Evolutionary conservation across 2,888 invertebrate genomes (phyloP).

Genomic region (Octodonta nipae): DNA sequence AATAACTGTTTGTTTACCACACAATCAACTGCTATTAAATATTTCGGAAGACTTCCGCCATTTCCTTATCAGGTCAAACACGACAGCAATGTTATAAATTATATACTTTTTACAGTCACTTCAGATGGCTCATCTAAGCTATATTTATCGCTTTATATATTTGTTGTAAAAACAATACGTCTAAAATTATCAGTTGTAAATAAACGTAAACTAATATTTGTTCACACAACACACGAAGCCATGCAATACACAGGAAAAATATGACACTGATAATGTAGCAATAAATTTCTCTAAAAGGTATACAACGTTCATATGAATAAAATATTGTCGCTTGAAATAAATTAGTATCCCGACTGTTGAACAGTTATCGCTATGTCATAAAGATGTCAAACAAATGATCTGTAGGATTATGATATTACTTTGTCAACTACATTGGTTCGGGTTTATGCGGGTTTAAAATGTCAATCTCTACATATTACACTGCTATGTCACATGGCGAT

Average conservation of each 20-base stretch:
- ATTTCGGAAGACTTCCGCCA: too few relatives aligned
- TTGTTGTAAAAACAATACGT: constrained; percentile 5
- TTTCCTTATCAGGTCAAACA: too few relatives aligned
- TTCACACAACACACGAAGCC: constrained; percentile 5
- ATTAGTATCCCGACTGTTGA: constrained; percentile 7
- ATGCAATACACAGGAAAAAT: constrained; percentile 9
- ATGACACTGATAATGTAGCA: constrained; percentile 9
- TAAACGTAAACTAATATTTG: constrained; percentile 9
- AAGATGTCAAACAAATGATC: constrained; percentile 17
- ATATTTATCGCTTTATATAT: constrained; percentile 4
- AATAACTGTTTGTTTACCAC: too few relatives aligned
- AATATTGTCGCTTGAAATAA: constrained; percentile 6
- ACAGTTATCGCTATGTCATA: constrained; percentile 15
- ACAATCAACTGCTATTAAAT: too few relatives aligned
- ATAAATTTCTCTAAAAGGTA: constrained; percentile 9
- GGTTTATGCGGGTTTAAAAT: constrained; percentile 5
- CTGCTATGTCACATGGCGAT: too few relatives aligned
- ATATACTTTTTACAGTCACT: too few relatives aligned
- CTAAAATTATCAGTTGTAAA: constrained; percentile 5
- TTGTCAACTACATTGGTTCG: constrained; percentile 13
- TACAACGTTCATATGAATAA: constrained; percentile 6
- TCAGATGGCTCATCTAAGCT: too few relatives aligned
- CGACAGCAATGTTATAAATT: too few relatives aligned
- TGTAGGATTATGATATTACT: constrained; percentile 17
- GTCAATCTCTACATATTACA: not conserved